phyloP scores from a whole-genome alignment of 2,113 vertebrate genomes.

The Siniperca chuatsi region DNA sequence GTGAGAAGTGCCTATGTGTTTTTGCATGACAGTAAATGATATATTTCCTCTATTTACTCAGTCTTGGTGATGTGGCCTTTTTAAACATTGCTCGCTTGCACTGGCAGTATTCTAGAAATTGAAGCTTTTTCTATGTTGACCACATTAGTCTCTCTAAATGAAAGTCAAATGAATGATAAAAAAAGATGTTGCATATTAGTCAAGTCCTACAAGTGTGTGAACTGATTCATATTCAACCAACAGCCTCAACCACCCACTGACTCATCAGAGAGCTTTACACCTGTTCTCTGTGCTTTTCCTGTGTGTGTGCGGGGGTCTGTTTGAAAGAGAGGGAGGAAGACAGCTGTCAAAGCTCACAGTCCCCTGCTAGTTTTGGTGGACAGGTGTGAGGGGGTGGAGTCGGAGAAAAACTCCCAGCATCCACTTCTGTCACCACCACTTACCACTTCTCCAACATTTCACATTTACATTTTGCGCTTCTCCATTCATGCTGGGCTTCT shows the following conservation, averaged over 20 bases:
- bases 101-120: not conserved
- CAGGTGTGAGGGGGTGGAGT: conserved; percentile 64
- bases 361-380: conserved; percentile 70
- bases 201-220: conserved; percentile 25
- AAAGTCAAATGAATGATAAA: conserved; percentile 16
- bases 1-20: not conserved
- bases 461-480: not conserved
- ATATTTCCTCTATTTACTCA: too few relatives aligned
- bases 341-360: conserved; percentile 81
- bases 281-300: conserved; percentile 39
- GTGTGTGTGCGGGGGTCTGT: conserved; percentile 21
- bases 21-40: not conserved
- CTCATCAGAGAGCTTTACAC: conserved; percentile 48
- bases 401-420: conserved; percentile 28
- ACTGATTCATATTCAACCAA: conserved; percentile 24
- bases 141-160: not conserved
- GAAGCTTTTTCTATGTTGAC: not conserved
- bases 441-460: not conserved
- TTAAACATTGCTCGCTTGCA: too few relatives aligned
- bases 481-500: not conserved
- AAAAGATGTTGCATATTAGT: not conserved
- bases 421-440: conserved; percentile 26
- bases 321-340: conserved; percentile 53
- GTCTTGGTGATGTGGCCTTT: not conserved
- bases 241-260: conserved; percentile 51